Conservation (phyloP, 2,888 invertebrate species). For the Megamerina dolium region DNA sequence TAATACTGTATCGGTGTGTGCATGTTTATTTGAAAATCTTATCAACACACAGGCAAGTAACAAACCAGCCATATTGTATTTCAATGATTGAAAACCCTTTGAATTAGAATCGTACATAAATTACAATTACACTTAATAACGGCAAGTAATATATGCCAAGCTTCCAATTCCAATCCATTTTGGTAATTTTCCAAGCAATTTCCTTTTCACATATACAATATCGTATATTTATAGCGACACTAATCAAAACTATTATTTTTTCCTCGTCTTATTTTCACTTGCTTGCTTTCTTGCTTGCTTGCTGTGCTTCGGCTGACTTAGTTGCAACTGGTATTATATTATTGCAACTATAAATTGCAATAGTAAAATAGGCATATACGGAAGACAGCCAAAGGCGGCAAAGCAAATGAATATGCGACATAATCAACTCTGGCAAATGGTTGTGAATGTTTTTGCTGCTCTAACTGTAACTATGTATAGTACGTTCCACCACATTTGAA, state of each 20-base stretch:
- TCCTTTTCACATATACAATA: background rate
- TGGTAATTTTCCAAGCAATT: constrained; percentile 8
- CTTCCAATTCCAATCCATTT: too few relatives aligned
- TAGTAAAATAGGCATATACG: background rate
- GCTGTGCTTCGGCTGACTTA: too few relatives aligned
- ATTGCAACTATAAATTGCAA: constrained; percentile 1
- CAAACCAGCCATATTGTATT: too few relatives aligned
- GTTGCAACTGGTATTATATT: background rate
- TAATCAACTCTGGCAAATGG: background rate
- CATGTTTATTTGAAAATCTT: too few relatives aligned
- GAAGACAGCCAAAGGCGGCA: background rate
- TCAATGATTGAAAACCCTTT: too few relatives aligned
- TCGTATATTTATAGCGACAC: background rate
- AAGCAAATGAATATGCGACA: background rate
- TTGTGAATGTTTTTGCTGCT: background rate
- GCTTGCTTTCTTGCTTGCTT: too few relatives aligned
- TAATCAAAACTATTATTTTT: background rate
- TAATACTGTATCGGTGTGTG: too few relatives aligned
- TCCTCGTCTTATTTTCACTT: background rate
- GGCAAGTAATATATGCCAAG: too few relatives aligned
- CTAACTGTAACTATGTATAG: background rate
- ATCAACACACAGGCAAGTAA: too few relatives aligned
- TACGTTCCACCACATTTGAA: background rate
- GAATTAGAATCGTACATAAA: too few relatives aligned
- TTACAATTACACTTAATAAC: too few relatives aligned